phyloP scores from a whole-genome alignment of 2,888 invertebrate genomes.

The Biston betularia region DNA sequence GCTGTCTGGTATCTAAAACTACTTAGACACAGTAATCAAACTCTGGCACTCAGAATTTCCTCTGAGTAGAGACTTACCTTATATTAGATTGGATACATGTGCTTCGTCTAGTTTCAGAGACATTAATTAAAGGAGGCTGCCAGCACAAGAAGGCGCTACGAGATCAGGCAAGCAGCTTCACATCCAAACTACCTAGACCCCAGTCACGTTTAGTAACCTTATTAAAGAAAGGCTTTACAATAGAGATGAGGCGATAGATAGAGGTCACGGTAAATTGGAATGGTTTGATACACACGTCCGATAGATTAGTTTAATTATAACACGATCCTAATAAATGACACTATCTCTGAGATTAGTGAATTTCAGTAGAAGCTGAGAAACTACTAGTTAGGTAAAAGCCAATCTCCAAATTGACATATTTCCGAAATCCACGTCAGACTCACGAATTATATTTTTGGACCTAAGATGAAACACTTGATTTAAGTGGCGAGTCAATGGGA shows the following conservation, averaged over 20 bases:
- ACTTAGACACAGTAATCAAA: slow-evolving; percentile 52
- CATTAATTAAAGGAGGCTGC: slow-evolving; percentile 82
- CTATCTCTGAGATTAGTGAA: slow-evolving; percentile 53
- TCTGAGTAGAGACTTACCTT: slow-evolving; percentile 56
- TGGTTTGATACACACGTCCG: slow-evolving; percentile 61
- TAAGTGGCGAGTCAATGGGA: too few relatives aligned
- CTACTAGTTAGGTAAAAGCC: background rate
- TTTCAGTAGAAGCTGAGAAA: slow-evolving; percentile 5
- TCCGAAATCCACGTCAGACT: background rate
- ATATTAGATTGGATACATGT: slow-evolving; percentile 69
- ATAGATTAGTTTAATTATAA: slow-evolving; percentile 76
- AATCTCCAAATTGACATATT: background rate
- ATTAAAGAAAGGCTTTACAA: slow-evolving; percentile 44
- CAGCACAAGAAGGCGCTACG: slow-evolving; percentile 79
- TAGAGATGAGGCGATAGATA: slow-evolving; percentile 41
- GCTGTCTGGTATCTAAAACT: slow-evolving; percentile 4
- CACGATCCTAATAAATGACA: slow-evolving; percentile 64
- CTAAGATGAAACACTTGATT: too few relatives aligned
- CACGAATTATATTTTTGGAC: too few relatives aligned
- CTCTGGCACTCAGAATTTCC: slow-evolving; percentile 63
- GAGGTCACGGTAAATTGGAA: slow-evolving; percentile 57
- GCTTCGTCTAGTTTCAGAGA: slow-evolving; percentile 68
- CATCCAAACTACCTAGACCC: slow-evolving; percentile 64
- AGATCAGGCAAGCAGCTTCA: slow-evolving; percentile 69
- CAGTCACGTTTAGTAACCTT: slow-evolving; percentile 44